Evolutionary conservation across 2,113 vertebrate species (phyloP), one percentile per base, ranked within the genome.

Genomic region (Isichthys henryi): DNA sequence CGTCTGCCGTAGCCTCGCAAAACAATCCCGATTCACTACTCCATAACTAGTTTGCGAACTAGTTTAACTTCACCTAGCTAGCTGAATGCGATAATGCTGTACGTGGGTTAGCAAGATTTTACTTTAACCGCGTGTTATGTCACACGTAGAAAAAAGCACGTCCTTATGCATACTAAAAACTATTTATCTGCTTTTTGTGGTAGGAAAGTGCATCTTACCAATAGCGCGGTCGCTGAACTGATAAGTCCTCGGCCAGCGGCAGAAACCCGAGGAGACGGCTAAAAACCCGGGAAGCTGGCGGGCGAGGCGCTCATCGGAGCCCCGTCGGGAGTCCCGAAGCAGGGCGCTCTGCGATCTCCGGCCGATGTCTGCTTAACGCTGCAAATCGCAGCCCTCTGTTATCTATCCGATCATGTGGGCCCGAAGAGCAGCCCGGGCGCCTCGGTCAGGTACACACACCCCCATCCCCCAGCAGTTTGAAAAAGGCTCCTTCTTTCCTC

Each of bases 381-480:
- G 31, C 66, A 74, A 74, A 35, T 31, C n/a, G 66, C 66, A 74
- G n/a, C 66, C 66, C 11, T 4, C 66, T 74, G 27, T 35, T 39
- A 39, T 80, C 31, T 80, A 35, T 80, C 4, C 35, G 74, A 39
- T 80, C 74, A 93, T 94, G 90, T 83, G 91, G 83, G 90, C 93
- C 74, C 92, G 93, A 94, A 92, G 93, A 92, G 90, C 90, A 46
- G 92, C 92, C 92, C 87, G 58, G 92, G 62, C 3, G 62, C n/a
- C n/a, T 27, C n/a, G 27, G 9, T 43, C 92, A 92, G 92, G 89
- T 92, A 91, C 90, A 91, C 21, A 56, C 88, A 56, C 91, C 92
- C 93, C 94, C 94, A 95, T 94, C 93, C 93, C 93, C 93, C 94
- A 93, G 87, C 92, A 93, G 70, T 94, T 92, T 46, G 43, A 58